phyloP scores from a whole-genome alignment of 2,797 vertebrate species.

The Avahi laniger region DNA sequence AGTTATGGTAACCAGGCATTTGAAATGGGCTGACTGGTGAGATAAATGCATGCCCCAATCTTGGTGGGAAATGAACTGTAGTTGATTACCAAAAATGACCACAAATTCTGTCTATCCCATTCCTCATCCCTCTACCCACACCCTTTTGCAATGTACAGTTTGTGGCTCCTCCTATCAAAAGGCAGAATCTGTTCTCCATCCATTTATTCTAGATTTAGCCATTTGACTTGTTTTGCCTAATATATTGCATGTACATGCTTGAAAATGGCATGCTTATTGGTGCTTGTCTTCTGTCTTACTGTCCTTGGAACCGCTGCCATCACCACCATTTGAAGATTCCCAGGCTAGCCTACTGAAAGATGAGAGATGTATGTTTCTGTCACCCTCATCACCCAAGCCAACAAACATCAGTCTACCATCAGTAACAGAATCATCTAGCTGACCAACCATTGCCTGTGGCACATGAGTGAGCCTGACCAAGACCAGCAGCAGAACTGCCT shows the following conservation, averaged over 20 bases:
- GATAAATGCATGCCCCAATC: not conserved
- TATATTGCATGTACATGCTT: not conserved
- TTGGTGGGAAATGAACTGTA: not conserved
- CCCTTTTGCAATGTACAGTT: not conserved
- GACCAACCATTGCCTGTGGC: not conserved
- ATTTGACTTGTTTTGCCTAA: not conserved
- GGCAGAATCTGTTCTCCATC: not conserved
- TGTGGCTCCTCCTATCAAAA: not conserved
- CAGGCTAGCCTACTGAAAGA: not conserved
- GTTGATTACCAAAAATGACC: not conserved
- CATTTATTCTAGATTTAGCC: not conserved
- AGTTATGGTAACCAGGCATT: not conserved
- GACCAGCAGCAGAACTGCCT: not conserved
- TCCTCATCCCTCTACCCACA: not conserved
- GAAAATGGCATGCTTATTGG: not conserved
- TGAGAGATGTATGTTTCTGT: not conserved
- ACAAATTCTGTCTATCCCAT: not conserved
- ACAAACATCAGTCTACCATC: not conserved
- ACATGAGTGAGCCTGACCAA: not conserved
- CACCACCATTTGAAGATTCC: not conserved
- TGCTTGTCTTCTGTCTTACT: not conserved
- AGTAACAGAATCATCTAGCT: not conserved
- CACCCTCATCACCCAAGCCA: not conserved
- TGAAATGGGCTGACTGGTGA: not conserved
- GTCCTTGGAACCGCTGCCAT: not conserved